Evolutionary conservation across 2,113 vertebrate species (phyloP).

Genomic region (Dicentrarchus labrax): DNA sequence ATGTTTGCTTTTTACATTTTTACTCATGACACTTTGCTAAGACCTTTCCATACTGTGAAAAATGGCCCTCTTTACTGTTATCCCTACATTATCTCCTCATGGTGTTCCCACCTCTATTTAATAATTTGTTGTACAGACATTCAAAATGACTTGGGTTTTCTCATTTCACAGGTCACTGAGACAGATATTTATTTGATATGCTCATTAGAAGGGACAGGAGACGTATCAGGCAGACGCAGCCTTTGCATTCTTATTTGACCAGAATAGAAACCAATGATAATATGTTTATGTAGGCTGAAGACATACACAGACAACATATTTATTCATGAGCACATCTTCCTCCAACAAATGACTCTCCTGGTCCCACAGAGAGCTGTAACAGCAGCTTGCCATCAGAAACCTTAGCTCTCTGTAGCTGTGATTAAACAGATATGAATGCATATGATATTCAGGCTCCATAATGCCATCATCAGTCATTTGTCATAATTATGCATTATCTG

Average conservation of each 20-base stretch:
- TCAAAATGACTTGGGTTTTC: slow-evolving; percentile 42
- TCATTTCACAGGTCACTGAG: slow-evolving; percentile 71
- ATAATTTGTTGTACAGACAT: slow-evolving; percentile 14
- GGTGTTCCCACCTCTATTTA: slow-evolving; percentile 16
- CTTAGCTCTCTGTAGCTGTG: slow-evolving; percentile 49
- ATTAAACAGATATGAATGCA: slow-evolving; percentile 73
- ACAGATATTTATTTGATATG: slow-evolving; percentile 60
- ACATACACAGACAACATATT: slow-evolving; percentile 59
- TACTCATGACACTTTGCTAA: neutral
- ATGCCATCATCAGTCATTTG: slow-evolving; percentile 76
- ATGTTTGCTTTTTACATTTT: neutral
- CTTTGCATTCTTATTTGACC: slow-evolving; percentile 39
- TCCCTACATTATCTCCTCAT: neutral
- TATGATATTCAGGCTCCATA: slow-evolving; percentile 65
- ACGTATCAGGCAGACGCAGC: slow-evolving; percentile 32
- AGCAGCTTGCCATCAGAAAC: slow-evolving; percentile 40
- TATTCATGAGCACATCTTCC: slow-evolving; percentile 68
- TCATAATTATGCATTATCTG: slow-evolving; percentile 75
- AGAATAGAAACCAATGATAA: slow-evolving; percentile 57
- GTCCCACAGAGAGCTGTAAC: slow-evolving; percentile 41
- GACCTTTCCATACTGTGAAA: neutral
- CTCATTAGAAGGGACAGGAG: slow-evolving; percentile 53
- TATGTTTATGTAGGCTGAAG: slow-evolving; percentile 47
- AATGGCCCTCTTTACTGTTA: neutral
- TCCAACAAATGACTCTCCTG: slow-evolving; percentile 42